A percentile compares a stretch with the other conserved stretches of the same genome.
phyloP scores from a whole-genome alignment of 2,113 vertebrate genomes.

The Dicaeum eximium region DNA sequence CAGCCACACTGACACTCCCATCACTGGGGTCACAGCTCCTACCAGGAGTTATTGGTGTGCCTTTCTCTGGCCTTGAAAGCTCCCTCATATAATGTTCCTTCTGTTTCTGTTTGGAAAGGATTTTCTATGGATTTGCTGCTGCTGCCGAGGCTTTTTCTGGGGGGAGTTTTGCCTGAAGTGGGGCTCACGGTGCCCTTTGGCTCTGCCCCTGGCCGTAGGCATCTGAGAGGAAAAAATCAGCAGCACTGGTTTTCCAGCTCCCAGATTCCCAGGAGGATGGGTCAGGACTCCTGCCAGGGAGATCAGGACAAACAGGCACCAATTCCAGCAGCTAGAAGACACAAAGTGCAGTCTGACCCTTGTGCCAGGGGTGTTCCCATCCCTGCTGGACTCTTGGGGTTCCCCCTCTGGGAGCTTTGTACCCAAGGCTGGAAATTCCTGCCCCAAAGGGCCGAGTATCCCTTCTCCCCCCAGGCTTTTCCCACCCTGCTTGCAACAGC shows the following conservation, averaged over 20 bases:
- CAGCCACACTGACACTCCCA: neutral
- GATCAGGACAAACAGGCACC: neutral
- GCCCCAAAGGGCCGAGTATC: fast-evolving
- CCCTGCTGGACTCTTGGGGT: fast-evolving
- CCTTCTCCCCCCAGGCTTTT: neutral
- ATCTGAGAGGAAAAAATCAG: neutral
- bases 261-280: neutral
- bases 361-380: neutral
- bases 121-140: neutral
- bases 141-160: neutral
- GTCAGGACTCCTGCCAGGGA: neutral
- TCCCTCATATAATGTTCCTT: neutral
- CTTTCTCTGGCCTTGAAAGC: neutral
- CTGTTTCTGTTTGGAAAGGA: slow-evolving; percentile 2
- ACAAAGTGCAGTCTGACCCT: neutral
- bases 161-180: neutral
- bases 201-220: neutral
- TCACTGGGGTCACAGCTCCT: neutral
- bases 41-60: neutral
- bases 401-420: neutral
- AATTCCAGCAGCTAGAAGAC: neutral
- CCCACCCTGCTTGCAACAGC: neutral
- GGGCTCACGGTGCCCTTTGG: neutral
- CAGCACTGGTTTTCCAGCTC: neutral
- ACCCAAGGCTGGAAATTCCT: neutral